phyloP scores from a whole-genome alignment of 2,113 vertebrate species.

The Elephas maximus region DNA sequence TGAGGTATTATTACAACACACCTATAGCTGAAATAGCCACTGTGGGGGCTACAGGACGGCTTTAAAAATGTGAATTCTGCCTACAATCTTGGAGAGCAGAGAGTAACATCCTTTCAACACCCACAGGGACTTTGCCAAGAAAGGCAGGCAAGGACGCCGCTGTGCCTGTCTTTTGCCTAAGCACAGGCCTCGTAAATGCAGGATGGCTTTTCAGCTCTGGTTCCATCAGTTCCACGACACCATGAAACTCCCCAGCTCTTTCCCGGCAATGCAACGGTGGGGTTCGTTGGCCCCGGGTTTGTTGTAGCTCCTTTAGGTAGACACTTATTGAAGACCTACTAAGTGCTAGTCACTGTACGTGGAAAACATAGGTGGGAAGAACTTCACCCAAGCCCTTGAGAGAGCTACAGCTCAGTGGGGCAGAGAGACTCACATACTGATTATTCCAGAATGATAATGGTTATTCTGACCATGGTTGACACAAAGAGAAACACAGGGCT shows the following conservation, averaged over 20 bases:
- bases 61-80: conserved; percentile 52
- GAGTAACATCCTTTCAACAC: conserved; percentile 57
- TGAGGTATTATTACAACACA: background rate
- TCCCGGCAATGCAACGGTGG: background rate
- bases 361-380: background rate
- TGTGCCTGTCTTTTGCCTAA: background rate
- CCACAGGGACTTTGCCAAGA: conserved; percentile 43
- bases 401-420: background rate
- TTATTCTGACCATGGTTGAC: background rate
- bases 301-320: background rate
- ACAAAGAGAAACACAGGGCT: background rate
- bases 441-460: background rate
- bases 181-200: background rate
- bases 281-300: background rate
- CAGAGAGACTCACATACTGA: background rate
- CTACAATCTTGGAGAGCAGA: conserved; percentile 18
- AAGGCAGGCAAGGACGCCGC: conserved; percentile 42
- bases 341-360: background rate
- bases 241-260: background rate
- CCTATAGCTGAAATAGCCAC: conserved; percentile 39
- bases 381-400: background rate
- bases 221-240: background rate
- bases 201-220: background rate
- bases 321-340: background rate
- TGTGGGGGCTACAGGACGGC: background rate